Evolutionary conservation across 2,113 vertebrate species (phyloP), one percentile per base, ranked within the genome.

Genomic region (Bostrychus sinensis): DNA sequence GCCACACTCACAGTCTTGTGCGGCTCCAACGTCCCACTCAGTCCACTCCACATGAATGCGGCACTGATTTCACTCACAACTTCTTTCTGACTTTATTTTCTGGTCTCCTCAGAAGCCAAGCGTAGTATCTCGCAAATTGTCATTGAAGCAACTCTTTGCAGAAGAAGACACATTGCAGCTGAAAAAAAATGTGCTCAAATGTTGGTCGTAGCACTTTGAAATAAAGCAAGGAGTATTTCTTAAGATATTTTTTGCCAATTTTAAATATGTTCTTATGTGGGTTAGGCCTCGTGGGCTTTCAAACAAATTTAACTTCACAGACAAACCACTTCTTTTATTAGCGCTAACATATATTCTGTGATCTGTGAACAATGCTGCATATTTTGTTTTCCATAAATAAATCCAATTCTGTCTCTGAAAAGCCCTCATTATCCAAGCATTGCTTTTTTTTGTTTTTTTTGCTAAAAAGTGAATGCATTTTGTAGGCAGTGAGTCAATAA

Each of bases 11-110:
- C 51, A 55, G 25, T 63, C n/a, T 12, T 64, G 43, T 46, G 30
- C 16, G 55, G 57, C 61, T 64, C 42, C 6, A 54, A 70, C 65
- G 56, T 17, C 67, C 72, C 67, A 65, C 50, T 56, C 58, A 55
- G 48, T 45, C 60, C 60, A 30, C 64, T 54, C 37, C 23, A 39
- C n/a, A 36, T 65, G 20, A 53, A 69, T 30, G 64, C 48, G 1
- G 50, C 48, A 36, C 32, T 56, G 58, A 28, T 32, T 75, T 56
- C 22, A 43, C 37, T 69, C 22, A 22, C 32, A 68, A 28, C 22
- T 48, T 25, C 22, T 48, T 34, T 20, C 46, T 65, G 10, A 55
- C 51, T 39, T 62, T 53, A 19, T 57, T 3, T 23, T 32, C 22
- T 37, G 26, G 22, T 70, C 37, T 69, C 32, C 62, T 58, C n/a